These are phyloP conservation scores for Distichodus sexfasciatus DNA, from an alignment of 2,797 vertebrate species.

Conservation along the genomic window DNA sequence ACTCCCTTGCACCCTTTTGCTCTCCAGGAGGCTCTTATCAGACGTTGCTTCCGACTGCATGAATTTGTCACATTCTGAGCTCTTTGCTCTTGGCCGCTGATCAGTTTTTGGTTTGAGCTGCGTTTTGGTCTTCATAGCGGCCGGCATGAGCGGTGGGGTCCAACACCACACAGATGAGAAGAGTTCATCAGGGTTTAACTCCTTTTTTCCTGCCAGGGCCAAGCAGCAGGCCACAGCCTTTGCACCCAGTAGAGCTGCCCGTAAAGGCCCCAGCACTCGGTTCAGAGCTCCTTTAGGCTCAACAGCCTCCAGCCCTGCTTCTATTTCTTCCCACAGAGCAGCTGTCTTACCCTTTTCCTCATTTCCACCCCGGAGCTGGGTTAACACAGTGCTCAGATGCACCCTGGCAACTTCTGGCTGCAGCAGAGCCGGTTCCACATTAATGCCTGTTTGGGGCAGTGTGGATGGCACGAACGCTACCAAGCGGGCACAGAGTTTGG, in stretches of 20 bases:
- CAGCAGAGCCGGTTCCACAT: conserved; percentile 60
- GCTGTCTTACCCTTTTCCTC: conserved; percentile 55
- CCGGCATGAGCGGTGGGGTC: conserved; percentile 54
- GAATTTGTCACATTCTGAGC: conserved; percentile 2
- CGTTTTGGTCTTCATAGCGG: conserved; percentile 47
- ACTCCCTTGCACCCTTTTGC: background rate
- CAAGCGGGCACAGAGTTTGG: conserved; percentile 59
- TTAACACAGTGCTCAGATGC: conserved; percentile 74
- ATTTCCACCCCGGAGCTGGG: conserved; percentile 53
- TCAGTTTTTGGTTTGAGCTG: conserved; percentile 23
- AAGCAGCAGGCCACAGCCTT: conserved; percentile 73
- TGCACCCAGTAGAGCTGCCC: conserved; percentile 72
- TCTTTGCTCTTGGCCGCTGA: conserved; percentile 18
- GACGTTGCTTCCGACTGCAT: background rate
- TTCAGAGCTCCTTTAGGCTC: conserved; percentile 49
- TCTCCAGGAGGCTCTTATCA: conserved; percentile 5
- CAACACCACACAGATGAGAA: conserved; percentile 76
- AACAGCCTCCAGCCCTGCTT: conserved; percentile 76
- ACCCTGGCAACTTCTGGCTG: conserved; percentile 72
- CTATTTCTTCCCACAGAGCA: conserved; percentile 71
- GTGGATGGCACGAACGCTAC: conserved; percentile 44
- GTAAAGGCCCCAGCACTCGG: conserved; percentile 68
- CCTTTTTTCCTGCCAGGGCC: conserved; percentile 61
- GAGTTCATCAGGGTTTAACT: conserved; percentile 63
- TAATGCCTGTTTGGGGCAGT: background rate